phyloP scores from a whole-genome alignment of 2,888 invertebrate species.

The Coleophora flavipennella region DNA sequence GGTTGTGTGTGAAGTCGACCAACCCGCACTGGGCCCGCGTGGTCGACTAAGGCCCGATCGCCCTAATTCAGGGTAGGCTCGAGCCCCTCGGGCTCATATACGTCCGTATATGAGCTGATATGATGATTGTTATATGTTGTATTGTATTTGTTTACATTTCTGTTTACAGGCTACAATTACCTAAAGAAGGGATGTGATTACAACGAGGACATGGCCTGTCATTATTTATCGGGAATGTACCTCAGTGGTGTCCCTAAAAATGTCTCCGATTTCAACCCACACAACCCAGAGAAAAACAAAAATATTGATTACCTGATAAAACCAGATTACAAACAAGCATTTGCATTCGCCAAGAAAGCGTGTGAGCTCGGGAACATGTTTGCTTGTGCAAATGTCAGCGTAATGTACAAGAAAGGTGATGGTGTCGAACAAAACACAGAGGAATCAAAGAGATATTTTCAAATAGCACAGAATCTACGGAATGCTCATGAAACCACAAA shows the following conservation, averaged over 20 bases:
- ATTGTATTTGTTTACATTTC: not conserved
- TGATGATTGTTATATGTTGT: not conserved
- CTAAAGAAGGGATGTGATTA: constrained; percentile 74
- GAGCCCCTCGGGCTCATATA: no score
- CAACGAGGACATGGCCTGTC: constrained; percentile 81
- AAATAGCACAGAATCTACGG: constrained; percentile 79
- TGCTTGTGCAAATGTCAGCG: constrained; percentile 91
- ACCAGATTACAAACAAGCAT: constrained; percentile 84
- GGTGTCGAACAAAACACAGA: constrained; percentile 82
- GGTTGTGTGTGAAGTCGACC: no score
- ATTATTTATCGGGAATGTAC: constrained; percentile 85
- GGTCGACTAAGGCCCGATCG: no score
- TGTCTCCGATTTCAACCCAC: constrained; percentile 54
- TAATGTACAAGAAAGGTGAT: constrained; percentile 89
- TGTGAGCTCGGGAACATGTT: constrained; percentile 90
- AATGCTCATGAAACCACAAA: constrained; percentile 74
- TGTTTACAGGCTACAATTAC: constrained; percentile 67
- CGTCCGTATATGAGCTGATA: no score
- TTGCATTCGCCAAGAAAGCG: constrained; percentile 81
- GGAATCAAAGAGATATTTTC: constrained; percentile 81
- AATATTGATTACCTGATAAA: constrained; percentile 68
- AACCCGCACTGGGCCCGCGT: no score
- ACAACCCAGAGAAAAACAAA: constrained; percentile 47
- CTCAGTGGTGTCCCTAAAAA: constrained; percentile 79
- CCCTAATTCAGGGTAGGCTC: no score